Conservation (phyloP, 1,140 invertebrate species). For the Aculops lycopersici region DNA sequence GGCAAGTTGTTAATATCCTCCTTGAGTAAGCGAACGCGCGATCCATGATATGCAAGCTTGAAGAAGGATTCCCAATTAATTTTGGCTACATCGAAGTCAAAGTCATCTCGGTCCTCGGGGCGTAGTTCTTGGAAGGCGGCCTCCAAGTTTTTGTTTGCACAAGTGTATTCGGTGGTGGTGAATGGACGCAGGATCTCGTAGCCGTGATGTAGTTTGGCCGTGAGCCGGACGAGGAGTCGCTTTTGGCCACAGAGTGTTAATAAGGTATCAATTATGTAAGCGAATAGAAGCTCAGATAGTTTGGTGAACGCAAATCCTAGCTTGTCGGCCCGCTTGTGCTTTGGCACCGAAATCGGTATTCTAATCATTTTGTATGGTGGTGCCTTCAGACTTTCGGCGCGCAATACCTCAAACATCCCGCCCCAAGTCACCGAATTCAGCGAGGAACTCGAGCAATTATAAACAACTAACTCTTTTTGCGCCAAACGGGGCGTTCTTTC, state of each 20-base stretch:
- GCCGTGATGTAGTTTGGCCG: slow-evolving; percentile 37
- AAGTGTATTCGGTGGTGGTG: slow-evolving; percentile 41
- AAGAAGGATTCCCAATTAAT: slow-evolving; percentile 33
- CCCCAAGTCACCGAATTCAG: neutral
- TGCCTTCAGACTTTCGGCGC: neutral
- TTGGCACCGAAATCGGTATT: neutral
- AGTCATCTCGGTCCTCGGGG: slow-evolving; percentile 13
- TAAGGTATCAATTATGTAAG: neutral
- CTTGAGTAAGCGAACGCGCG: slow-evolving; percentile 37
- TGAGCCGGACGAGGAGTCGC: neutral
- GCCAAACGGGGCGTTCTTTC: neutral
- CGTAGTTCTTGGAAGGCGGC: neutral
- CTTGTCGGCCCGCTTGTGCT: neutral
- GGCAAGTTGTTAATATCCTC: slow-evolving; percentile 29
- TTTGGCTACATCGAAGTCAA: slow-evolving; percentile 32
- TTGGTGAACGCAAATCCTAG: neutral
- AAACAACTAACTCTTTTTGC: neutral
- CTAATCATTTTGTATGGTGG: neutral
- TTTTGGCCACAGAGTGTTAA: neutral
- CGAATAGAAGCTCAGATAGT: neutral
- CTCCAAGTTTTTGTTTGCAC: slow-evolving; percentile 33
- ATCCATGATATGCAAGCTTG: slow-evolving; percentile 28
- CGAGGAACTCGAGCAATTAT: neutral
- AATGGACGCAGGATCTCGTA: slow-evolving; percentile 39
- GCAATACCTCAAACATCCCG: neutral